These are phyloP conservation scores for Sphaerophoria rueppellii DNA, from an alignment of 2,888 invertebrate species.

Conservation along the genomic window DNA sequence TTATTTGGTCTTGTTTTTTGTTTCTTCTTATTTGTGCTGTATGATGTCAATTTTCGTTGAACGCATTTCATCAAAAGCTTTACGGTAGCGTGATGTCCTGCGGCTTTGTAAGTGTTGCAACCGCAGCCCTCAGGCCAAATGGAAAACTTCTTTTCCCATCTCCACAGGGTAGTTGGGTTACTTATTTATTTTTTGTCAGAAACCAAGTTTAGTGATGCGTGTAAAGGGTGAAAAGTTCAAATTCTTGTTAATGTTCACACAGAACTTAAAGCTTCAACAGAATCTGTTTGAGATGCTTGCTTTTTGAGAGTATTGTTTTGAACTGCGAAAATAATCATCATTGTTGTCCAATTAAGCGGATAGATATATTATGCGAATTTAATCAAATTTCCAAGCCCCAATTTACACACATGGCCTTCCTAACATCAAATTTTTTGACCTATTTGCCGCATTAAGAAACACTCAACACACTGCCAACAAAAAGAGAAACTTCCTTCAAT, in stretches of 20 bases:
- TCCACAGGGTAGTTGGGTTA: neutral
- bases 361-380: conserved; percentile 41
- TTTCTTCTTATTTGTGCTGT: neutral
- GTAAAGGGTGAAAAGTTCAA: conserved; percentile 58
- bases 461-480: conserved; percentile 19
- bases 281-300: too few relatives aligned
- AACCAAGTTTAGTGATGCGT: conserved; percentile 29
- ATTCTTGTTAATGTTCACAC: conserved; percentile 30
- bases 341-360: conserved; percentile 1
- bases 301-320: too few relatives aligned
- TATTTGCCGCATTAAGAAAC: conserved; percentile 50
- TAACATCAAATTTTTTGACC: conserved; percentile 62
- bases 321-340: neutral
- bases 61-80: conserved; percentile 60
- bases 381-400: conserved; percentile 56
- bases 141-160: conserved; percentile 22
- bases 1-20: neutral
- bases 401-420: conserved; percentile 60
- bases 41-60: conserved; percentile 41
- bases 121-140: conserved; percentile 48
- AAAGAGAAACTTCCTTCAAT: conserved; percentile 37
- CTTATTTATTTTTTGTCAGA: conserved; percentile 23
- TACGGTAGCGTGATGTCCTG: conserved; percentile 36
- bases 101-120: conserved; percentile 53
- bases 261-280: conserved; percentile 39